phyloP scores from a whole-genome alignment of 2,113 vertebrate species.

The Trinectes maculatus region DNA sequence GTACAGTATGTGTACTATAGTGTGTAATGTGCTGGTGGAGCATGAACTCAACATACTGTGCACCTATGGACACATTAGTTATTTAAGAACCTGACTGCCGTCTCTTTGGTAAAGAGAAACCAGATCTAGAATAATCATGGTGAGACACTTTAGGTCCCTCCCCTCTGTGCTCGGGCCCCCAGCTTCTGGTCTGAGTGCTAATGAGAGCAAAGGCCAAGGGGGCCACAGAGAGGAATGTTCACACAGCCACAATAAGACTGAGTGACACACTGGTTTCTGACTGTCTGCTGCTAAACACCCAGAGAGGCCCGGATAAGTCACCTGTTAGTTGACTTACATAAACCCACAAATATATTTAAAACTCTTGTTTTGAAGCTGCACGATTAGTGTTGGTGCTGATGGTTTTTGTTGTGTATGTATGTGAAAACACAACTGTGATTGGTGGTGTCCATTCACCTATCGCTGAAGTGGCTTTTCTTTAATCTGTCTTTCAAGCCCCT shows the following conservation, averaged over 20 bases:
- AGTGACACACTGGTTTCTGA: conserved; percentile 8
- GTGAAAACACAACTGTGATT: no score
- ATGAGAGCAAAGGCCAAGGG: conserved; percentile 64
- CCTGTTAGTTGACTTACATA: neutral
- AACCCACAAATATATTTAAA: no score
- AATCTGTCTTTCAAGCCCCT: neutral
- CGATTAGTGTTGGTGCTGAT: no score
- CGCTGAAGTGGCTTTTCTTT: neutral
- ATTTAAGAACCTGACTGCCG: no score
- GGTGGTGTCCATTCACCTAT: no score
- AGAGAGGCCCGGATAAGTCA: neutral
- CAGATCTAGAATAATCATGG: conserved; percentile 1
- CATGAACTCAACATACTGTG: no score
- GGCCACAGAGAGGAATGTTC: conserved; percentile 62
- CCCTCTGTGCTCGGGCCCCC: conserved; percentile 4
- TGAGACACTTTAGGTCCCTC: conserved; percentile 10
- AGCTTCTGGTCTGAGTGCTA: conserved; percentile 46
- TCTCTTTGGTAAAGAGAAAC: no score
- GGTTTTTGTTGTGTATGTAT: no score
- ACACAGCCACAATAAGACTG: conserved; percentile 36
- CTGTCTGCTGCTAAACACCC: neutral
- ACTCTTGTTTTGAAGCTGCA: no score
- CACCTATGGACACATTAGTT: no score
- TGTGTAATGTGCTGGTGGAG: no score
- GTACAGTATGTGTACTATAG: no score